Conservation (phyloP, 2,797 vertebrate genomes). For the Sebastes umbrosus region DNA sequence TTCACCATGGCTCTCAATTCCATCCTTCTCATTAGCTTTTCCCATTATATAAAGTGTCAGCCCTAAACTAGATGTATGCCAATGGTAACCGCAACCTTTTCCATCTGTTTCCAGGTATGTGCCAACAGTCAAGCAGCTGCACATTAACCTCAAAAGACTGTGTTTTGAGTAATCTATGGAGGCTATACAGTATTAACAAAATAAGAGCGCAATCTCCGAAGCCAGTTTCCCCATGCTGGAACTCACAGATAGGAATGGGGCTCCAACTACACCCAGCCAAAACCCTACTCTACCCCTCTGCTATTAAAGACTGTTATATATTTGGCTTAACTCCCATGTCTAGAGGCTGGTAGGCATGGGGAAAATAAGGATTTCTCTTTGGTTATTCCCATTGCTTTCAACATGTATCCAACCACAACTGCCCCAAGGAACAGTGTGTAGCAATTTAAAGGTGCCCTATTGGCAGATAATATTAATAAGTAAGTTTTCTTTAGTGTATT, state of each 20-base stretch:
- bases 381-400: neutral
- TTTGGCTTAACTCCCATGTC: neutral
- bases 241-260: neutral
- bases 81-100: neutral
- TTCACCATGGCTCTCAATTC: neutral
- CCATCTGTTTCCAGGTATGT: slow-evolving; percentile 34
- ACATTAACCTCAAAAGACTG: slow-evolving; percentile 36
- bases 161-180: neutral
- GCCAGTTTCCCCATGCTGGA: neutral
- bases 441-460: no score
- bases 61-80: neutral
- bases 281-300: neutral
- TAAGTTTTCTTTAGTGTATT: no score
- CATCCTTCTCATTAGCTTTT: neutral
- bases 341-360: neutral
- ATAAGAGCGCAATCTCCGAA: neutral
- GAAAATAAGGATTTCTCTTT: neutral
- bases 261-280: neutral
- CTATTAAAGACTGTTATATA: neutral
- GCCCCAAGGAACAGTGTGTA: neutral
- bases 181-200: neutral
- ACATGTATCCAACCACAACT: neutral
- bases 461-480: no score
- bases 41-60: neutral
- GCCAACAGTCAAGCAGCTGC: slow-evolving; percentile 39